Evolutionary conservation across 2,113 vertebrate species (phyloP).

Genomic region (Phylloscopus whistleri): DNA sequence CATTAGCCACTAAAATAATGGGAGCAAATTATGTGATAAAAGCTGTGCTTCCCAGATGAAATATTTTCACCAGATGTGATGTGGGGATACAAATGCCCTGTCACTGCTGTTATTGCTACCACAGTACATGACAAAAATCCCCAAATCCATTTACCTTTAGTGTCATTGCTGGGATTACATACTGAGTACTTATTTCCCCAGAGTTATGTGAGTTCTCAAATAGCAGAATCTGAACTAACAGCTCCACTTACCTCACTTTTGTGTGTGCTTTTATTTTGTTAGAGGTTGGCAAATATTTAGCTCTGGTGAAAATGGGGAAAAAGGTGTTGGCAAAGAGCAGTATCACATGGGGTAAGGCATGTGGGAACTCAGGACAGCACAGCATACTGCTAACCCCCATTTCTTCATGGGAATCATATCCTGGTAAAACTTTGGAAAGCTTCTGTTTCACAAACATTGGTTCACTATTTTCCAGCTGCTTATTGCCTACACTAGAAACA

Average conservation of each 20-base stretch:
- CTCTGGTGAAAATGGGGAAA: not conserved
- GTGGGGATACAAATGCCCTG: slow-evolving; percentile 23
- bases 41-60: slow-evolving; percentile 37
- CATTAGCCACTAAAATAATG: slow-evolving; percentile 50
- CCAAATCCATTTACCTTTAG: slow-evolving; percentile 67
- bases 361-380: rapidly evolving
- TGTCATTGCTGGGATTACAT: slow-evolving; percentile 61
- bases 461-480: not conserved
- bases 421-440: not conserved
- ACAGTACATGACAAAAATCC: slow-evolving; percentile 61
- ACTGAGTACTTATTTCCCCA: slow-evolving; percentile 68
- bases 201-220: slow-evolving; percentile 57
- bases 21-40: slow-evolving; percentile 40
- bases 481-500: not conserved
- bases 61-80: slow-evolving; percentile 54
- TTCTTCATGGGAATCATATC: not conserved
- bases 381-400: not conserved
- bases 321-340: not conserved
- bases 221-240: slow-evolving; percentile 45
- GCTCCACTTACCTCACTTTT: slow-evolving; percentile 40
- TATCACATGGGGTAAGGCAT: not conserved
- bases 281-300: slow-evolving; percentile 49
- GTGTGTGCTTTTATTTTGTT: slow-evolving; percentile 45
- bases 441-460: not conserved
- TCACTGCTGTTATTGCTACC: slow-evolving; percentile 64